These are phyloP conservation scores for Aphidius ervi DNA, from an alignment of 1,140 invertebrate genomes.

Conservation along the genomic window DNA sequence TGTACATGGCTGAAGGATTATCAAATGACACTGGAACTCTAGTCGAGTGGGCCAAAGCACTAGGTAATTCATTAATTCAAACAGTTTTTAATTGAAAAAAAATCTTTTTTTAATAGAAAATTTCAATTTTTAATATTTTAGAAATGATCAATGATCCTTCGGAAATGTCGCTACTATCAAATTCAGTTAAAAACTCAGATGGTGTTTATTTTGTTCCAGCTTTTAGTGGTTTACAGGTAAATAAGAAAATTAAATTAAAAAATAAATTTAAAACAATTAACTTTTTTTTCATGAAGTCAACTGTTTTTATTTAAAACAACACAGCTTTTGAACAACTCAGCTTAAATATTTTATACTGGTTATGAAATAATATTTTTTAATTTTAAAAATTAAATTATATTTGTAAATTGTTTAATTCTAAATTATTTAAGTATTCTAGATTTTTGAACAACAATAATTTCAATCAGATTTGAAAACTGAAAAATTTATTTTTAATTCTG, in stretches of 20 bases:
- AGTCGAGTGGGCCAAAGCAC: conserved; percentile 79
- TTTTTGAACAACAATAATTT: too few relatives aligned
- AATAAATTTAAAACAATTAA: background rate
- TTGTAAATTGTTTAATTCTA: too few relatives aligned
- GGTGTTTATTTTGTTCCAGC: conserved; percentile 89
- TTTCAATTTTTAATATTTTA: conserved; percentile 40
- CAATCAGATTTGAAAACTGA: too few relatives aligned
- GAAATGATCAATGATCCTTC: conserved; percentile 67
- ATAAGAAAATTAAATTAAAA: conserved; percentile 22
- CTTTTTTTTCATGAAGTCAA: background rate
- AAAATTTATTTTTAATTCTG: too few relatives aligned
- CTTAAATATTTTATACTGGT: too few relatives aligned
- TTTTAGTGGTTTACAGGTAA: conserved; percentile 85
- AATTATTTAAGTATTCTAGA: too few relatives aligned
- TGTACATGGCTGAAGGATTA: conserved; percentile 79
- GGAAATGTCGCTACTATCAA: conserved; percentile 68
- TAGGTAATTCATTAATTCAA: conserved; percentile 57
- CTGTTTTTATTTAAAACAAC: too few relatives aligned
- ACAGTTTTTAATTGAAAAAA: background rate
- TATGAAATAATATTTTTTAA: too few relatives aligned
- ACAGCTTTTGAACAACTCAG: too few relatives aligned
- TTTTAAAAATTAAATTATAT: too few relatives aligned
- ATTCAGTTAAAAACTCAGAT: conserved; percentile 67
- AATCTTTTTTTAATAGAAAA: conserved; percentile 3
- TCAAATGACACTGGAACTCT: conserved; percentile 83